phyloP scores from a whole-genome alignment of 2,797 vertebrate species.

The Sebastes oblongus region DNA sequence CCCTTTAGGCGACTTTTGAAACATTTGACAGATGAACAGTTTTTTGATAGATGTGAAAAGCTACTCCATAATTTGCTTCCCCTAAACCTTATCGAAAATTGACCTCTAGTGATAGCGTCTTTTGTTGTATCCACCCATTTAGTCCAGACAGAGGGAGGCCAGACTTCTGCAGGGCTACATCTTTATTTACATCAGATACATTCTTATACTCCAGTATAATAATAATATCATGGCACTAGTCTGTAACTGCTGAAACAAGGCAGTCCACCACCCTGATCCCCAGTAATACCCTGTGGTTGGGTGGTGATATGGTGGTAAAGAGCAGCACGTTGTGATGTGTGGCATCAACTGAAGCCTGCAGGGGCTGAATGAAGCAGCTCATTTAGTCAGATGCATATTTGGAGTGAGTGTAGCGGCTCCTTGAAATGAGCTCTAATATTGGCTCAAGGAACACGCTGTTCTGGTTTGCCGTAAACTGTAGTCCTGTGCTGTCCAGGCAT shows the following conservation, averaged over 20 bases:
- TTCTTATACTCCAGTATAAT: not conserved
- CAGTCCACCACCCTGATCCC: slow-evolving; percentile 9
- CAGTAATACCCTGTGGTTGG: not conserved
- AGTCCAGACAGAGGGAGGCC: not conserved
- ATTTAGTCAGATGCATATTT: slow-evolving; percentile 21
- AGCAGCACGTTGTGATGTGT: slow-evolving; percentile 11
- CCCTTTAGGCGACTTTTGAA: no score
- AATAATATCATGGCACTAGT: not conserved
- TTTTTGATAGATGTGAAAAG: no score
- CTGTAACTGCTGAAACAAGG: not conserved
- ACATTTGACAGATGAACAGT: no score
- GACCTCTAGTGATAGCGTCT: not conserved
- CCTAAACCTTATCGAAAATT: no score
- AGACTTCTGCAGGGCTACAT: not conserved
- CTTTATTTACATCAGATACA: not conserved
- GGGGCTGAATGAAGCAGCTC: slow-evolving; percentile 11
- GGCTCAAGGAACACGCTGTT: slow-evolving; percentile 56
- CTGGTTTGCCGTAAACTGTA: slow-evolving; percentile 18
- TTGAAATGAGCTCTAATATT: slow-evolving; percentile 15
- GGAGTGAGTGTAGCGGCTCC: slow-evolving; percentile 2
- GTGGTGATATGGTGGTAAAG: slow-evolving; percentile 1
- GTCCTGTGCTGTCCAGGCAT: not conserved
- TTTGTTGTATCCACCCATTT: not conserved
- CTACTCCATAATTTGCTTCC: no score
- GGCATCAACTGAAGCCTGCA: slow-evolving; percentile 8